These are phyloP conservation scores for Cygnus buccinator DNA, from an alignment of 2,113 vertebrate genomes.

Conservation along the genomic window DNA sequence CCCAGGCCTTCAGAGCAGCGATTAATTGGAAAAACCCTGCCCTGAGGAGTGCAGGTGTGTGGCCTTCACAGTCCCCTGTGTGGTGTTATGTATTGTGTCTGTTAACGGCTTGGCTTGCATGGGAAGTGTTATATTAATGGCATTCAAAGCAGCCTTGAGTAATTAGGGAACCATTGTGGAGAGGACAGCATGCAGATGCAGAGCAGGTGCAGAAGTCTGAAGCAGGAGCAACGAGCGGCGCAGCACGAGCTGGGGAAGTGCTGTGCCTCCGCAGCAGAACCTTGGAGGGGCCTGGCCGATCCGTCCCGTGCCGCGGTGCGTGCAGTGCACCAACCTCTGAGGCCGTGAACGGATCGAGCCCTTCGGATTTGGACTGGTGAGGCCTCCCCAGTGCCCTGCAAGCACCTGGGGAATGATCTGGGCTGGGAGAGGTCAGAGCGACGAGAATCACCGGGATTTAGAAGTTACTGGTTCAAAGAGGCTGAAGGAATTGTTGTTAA, in stretches of 20 bases:
- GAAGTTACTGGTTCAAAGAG: neutral
- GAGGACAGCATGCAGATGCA: neutral
- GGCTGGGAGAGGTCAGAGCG: too few species aligned
- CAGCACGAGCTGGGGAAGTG: fast-evolving
- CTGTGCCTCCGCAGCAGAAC: neutral
- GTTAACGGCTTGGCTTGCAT: neutral
- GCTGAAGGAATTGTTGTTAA: neutral
- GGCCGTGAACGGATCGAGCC: fast-evolving
- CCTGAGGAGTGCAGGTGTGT: neutral
- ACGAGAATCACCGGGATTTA: neutral
- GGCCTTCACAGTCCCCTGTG: neutral
- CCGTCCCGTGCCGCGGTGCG: fast-evolving
- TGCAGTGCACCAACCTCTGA: fast-evolving
- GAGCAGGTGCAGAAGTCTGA: neutral
- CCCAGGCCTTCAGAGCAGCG: neutral
- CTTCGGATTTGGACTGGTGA: neutral
- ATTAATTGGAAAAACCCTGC: neutral
- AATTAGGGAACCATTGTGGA: neutral
- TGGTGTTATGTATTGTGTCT: neutral
- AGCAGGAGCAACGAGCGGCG: neutral
- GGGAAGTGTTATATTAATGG: neutral
- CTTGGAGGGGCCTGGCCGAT: neutral
- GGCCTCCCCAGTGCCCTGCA: too few species aligned
- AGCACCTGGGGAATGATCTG: neutral
- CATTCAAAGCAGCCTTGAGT: neutral